Conservation (phyloP, 2,797 vertebrate species). For the Myripristis murdjan region DNA sequence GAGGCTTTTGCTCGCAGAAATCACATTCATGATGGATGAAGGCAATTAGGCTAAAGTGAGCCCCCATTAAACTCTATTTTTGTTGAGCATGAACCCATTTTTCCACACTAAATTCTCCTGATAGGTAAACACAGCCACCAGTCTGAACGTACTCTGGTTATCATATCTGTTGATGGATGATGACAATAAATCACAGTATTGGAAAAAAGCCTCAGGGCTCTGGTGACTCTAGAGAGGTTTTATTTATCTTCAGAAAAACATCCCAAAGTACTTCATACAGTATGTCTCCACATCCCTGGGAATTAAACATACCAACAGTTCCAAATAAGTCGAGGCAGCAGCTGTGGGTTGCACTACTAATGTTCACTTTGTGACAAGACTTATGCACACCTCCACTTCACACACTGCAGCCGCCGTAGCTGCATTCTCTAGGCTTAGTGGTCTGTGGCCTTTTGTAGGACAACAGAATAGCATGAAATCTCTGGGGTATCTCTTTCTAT, state of each 20-base stretch:
- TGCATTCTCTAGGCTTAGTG: background rate
- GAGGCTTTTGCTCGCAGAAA: no score
- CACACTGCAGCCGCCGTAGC: no score
- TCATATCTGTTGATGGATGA: no score
- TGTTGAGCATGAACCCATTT: no score
- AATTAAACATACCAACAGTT: background rate
- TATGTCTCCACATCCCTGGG: background rate
- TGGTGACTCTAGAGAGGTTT: background rate
- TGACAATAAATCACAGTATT: no score
- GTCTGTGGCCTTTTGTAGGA: background rate
- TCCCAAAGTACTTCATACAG: background rate
- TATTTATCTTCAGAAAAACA: background rate
- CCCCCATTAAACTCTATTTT: no score
- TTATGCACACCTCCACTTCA: background rate
- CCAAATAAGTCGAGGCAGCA: background rate
- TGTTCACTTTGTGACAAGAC: background rate
- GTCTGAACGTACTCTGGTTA: no score
- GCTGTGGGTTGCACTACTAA: background rate
- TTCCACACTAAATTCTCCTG: no score
- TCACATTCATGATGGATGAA: no score
- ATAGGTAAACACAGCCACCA: no score
- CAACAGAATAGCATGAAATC: background rate
- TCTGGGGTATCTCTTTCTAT: background rate
- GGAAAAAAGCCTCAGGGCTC: background rate
- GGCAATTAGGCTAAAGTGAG: no score